Evolutionary conservation across 2,113 vertebrate species (phyloP).

Genomic region (Neolamprologus toae): DNA sequence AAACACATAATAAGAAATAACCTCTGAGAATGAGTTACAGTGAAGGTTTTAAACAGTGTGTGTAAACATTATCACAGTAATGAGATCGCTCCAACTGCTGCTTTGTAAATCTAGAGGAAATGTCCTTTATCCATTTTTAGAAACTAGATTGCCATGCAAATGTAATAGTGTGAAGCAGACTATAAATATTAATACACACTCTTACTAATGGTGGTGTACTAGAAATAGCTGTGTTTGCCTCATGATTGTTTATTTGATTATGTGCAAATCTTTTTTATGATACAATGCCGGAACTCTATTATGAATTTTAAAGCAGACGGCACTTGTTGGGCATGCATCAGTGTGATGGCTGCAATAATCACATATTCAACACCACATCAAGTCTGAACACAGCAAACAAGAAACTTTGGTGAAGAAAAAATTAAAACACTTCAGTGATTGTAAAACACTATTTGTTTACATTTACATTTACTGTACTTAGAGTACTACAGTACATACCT

Average conservation of each 20-base stretch:
- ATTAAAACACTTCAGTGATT: neutral
- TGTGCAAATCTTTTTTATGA: slow-evolving; percentile 12
- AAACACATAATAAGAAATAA: neutral
- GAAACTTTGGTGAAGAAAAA: neutral
- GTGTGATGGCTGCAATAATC: neutral
- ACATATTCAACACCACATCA: neutral
- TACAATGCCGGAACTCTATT: neutral
- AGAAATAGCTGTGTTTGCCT: slow-evolving; percentile 27
- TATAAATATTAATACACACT: slow-evolving; percentile 59
- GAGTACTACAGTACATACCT: neutral
- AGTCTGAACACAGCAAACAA: neutral
- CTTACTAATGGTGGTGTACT: slow-evolving; percentile 12
- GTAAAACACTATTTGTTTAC: neutral
- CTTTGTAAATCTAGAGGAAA: slow-evolving; percentile 22
- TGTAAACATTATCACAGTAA: slow-evolving; percentile 23
- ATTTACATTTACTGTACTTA: neutral
- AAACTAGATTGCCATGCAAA: slow-evolving; percentile 23
- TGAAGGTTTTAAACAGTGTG: slow-evolving; percentile 6
- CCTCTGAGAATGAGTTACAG: neutral
- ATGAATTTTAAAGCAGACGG: neutral
- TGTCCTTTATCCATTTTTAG: slow-evolving; percentile 32
- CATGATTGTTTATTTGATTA: slow-evolving; percentile 25
- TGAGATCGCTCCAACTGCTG: slow-evolving; percentile 5
- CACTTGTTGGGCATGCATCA: neutral
- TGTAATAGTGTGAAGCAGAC: slow-evolving; percentile 24